Percentiles rank a stretch among this genome's conserved stretches.
Conservation (phyloP, 2,797 vertebrate genomes). For the Tokudaia muenninki region DNA sequence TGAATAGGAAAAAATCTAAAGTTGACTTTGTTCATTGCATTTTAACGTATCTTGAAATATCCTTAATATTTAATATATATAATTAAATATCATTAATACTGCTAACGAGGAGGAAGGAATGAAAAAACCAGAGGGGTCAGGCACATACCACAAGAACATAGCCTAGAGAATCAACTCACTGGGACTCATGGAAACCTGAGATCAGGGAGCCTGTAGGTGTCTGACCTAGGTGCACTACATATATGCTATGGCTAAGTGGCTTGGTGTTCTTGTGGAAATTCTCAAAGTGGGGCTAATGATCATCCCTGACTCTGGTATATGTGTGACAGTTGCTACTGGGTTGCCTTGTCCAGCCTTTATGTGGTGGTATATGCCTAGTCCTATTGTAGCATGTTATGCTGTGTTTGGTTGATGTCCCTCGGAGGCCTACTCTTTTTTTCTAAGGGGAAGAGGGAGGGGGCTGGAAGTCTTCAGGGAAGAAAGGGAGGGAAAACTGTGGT, state of each 20-base stretch:
- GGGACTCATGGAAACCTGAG: not conserved
- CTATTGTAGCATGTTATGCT: not conserved
- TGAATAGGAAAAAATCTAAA: conserved; percentile 31
- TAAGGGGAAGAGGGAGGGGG: not conserved
- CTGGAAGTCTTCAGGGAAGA: not conserved
- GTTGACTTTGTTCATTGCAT: conserved; percentile 27
- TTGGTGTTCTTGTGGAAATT: not conserved
- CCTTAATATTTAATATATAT: not conserved
- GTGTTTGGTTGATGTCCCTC: not conserved
- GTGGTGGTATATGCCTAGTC: not conserved
- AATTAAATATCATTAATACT: not conserved
- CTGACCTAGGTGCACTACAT: not conserved
- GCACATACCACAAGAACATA: not conserved
- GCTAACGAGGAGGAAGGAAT: not conserved
- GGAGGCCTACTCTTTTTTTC: not conserved
- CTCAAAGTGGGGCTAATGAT: not conserved
- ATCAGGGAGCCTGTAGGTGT: not conserved
- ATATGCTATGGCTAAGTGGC: not conserved
- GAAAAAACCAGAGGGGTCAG: not conserved
- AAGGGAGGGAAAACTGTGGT: not conserved
- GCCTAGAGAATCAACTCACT: not conserved
- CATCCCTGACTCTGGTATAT: not conserved
- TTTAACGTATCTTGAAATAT: conserved; percentile 26
- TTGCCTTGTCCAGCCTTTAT: not conserved
- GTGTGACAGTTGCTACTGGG: not conserved